Evolutionary conservation across 2,888 invertebrate genomes (phyloP), one percentile per base, ranked within the genome.

Genomic region (Chloromyia formosa): DNA sequence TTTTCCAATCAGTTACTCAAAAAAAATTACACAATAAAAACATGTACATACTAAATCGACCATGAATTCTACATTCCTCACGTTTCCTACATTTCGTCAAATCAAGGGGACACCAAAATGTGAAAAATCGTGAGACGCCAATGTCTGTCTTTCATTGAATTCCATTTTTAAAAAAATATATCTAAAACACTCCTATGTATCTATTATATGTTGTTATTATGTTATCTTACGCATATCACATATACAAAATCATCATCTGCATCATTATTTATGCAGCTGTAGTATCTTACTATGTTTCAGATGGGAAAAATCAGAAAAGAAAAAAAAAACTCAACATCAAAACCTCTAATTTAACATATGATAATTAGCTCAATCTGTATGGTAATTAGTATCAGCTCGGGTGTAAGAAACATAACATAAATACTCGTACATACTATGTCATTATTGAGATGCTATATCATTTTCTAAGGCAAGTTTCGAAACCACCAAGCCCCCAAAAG

Each of bases 261-360:
- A 56, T 56, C 10, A 56, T 16, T 62, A 40, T 62, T 62, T 35
- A 62, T 62, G 62, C 62, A 62, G 62, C 35, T 62, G 62, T 40
- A 18, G 12, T n/a, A 56, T 20, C 0, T 56, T 56, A 56, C 10
- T 20, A 56, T 10, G 56, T 12, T 53, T 53, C 53, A 53, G 3
- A 53, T 35, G 1, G 14, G 16, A 53, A 14, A 53, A n/a, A 53
- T 14, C 14, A 53, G 16, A n/a, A n/a, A n/a, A 12, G 18, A 20
- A 20, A 56, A 56, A 10, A 16, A 10, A 18, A 20, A 56, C 18
- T 18, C 20, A 56, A 10, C 22, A 18, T 56, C 10, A 10, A 56
- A 56, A 56, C 18, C 56, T 64, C 35, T 20, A 40, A 40, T 42
- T 64, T 61, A 35, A 61, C 61, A 61, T 64, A 64, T 64, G 42